Evolutionary conservation across 2,797 vertebrate species (phyloP).

Genomic region (Malacoraja senta): DNA sequence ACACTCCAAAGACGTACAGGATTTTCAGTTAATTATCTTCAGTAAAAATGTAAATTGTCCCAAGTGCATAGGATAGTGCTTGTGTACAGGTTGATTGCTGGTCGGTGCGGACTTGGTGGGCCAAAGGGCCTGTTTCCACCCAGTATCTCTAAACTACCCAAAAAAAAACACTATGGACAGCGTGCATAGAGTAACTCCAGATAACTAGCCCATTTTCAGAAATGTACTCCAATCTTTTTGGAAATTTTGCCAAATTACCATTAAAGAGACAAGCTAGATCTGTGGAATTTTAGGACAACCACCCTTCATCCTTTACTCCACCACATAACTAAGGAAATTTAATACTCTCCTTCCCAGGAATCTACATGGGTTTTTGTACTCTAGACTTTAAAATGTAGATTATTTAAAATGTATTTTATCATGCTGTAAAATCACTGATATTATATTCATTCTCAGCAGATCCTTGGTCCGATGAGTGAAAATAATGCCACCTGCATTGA

Average conservation of each 20-base stretch:
- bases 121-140: too few species aligned
- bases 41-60: too few species aligned
- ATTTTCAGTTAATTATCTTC: too few species aligned
- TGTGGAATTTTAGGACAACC: background rate
- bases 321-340: background rate
- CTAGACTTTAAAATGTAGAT: background rate
- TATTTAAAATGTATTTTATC: background rate
- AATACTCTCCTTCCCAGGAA: background rate
- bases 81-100: too few species aligned
- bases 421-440: background rate
- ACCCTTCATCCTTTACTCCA: background rate
- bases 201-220: background rate
- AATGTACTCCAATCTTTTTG: background rate
- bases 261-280: background rate
- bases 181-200: background rate
- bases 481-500: background rate
- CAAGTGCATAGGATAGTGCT: too few species aligned
- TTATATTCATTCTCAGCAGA: background rate
- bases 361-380: background rate
- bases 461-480: background rate
- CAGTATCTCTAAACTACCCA: too few species aligned
- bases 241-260: background rate
- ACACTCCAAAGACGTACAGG: too few species aligned
- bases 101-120: too few species aligned
- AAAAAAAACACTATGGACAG: background rate